Evolutionary conservation across 1,140 invertebrate genomes (phyloP), one percentile per base, ranked within the genome.

Genomic region (Stenopsyche tienmushanensis): DNA sequence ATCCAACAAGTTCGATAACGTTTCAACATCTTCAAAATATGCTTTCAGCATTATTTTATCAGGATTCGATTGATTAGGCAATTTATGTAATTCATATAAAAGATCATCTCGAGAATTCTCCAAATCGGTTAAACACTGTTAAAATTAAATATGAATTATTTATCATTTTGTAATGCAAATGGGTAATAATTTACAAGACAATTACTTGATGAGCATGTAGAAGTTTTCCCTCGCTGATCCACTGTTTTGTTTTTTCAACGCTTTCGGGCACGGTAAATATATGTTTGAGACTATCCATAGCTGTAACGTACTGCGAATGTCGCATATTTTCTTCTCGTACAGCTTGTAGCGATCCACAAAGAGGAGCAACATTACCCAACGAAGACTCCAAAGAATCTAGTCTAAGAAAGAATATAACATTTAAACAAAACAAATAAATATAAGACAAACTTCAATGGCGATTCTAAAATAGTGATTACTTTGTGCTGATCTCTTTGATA

Each of bases 221-320:
- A 9, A 99, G 79, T 78, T 98, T 97, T 52, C 96, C 95, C 71
- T 99, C 96, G 68, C 89, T 90, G 64, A 99, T 98, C 81, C 92
- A 91, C 54, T 92, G 88, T 72, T 95, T 90, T 0, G 96, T 98
- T 79, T 94, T 96, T 59, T 93, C 89, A 1, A 99, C 93, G 80
- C 92, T 97, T 74, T 97, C 94, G 9, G 94, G 95, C 0, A 99
- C 95, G 45, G 94, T 98, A 72, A 99, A 98, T 62, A 99, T 97
- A 74, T 99, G 95, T 75, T 97, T 98, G 3, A 99, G 80, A 77
- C 99, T 99, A 74, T 99, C 96, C 83, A 96, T 96, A 1, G 97
- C 96, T 9, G 96, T 97, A 0, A 94, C 94, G 77, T 98, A 97
- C 78, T 99, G 91, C 0, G 92, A 94, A 78, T 99, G 94, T 17